A percentile compares a stretch with the other conserved stretches of the same genome.
phyloP scores from a whole-genome alignment of 2,113 vertebrate species.

The Corythoichthys intestinalis region DNA sequence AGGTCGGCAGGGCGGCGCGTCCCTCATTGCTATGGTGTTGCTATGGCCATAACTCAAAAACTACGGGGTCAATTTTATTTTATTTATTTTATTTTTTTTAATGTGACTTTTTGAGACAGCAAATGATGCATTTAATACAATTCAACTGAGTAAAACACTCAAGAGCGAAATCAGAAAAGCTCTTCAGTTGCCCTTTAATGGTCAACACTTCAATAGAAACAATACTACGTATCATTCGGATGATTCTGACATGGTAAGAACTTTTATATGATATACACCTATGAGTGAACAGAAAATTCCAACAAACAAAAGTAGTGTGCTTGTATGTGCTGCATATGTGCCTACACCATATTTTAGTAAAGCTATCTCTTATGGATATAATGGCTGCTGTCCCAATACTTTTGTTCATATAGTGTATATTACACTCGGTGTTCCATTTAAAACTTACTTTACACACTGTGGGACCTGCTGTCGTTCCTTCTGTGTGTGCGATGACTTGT shows the following conservation, averaged over 20 bases:
- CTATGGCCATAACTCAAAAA: too few species aligned
- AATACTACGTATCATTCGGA: background rate
- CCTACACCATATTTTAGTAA: background rate
- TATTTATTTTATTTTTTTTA: too few species aligned
- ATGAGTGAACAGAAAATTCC: background rate
- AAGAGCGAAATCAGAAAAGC: too few species aligned
- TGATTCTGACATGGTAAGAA: background rate
- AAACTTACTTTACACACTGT: background rate
- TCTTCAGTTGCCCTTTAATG: background rate
- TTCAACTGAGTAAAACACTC: too few species aligned
- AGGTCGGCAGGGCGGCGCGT: too few species aligned
- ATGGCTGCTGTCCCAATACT: background rate
- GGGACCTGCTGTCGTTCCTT: conserved; percentile 1
- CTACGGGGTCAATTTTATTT: too few species aligned
- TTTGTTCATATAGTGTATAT: background rate
- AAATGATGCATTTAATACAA: too few species aligned
- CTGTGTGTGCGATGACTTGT: conserved; percentile 20
- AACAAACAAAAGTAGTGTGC: background rate
- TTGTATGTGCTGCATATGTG: background rate
- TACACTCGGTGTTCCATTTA: background rate
- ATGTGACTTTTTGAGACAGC: too few species aligned
- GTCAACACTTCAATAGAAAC: background rate
- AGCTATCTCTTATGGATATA: background rate
- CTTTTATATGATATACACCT: background rate
- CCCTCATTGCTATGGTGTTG: too few species aligned